These are phyloP conservation scores for Smutsia gigantea DNA, from an alignment of 2,797 vertebrate species.

Conservation along the genomic window DNA sequence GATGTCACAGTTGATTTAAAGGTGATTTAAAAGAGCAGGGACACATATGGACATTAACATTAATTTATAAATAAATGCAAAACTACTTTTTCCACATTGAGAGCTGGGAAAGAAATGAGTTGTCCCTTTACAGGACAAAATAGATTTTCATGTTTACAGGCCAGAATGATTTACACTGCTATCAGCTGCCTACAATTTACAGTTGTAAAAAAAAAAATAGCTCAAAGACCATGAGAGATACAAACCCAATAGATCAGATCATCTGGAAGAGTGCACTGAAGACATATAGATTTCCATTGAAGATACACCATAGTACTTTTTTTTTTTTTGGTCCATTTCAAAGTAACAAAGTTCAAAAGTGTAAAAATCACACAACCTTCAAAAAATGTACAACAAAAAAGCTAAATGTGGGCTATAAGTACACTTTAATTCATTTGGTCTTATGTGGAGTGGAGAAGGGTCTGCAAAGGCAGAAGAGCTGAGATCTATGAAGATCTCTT, in stretches of 20 bases:
- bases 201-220: conserved; percentile 57
- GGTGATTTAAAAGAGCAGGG: neutral
- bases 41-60: neutral
- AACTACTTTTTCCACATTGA: neutral
- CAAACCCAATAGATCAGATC: conserved; percentile 8
- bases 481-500: neutral
- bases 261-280: neutral
- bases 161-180: conserved; percentile 27
- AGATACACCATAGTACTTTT: neutral
- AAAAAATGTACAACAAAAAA: neutral
- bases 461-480: neutral
- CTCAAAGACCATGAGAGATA: neutral
- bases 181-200: neutral
- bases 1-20: neutral
- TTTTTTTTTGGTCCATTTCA: neutral
- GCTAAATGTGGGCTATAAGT: neutral
- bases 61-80: conserved; percentile 34
- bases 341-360: neutral
- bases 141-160: neutral
- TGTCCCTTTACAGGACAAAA: neutral
- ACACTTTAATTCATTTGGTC: neutral
- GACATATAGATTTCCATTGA: neutral
- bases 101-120: neutral
- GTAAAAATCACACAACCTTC: neutral
- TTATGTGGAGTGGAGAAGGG: neutral